These are phyloP conservation scores for Eospalax fontanierii DNA, from an alignment of 2,797 vertebrate species.

Conservation along the genomic window DNA sequence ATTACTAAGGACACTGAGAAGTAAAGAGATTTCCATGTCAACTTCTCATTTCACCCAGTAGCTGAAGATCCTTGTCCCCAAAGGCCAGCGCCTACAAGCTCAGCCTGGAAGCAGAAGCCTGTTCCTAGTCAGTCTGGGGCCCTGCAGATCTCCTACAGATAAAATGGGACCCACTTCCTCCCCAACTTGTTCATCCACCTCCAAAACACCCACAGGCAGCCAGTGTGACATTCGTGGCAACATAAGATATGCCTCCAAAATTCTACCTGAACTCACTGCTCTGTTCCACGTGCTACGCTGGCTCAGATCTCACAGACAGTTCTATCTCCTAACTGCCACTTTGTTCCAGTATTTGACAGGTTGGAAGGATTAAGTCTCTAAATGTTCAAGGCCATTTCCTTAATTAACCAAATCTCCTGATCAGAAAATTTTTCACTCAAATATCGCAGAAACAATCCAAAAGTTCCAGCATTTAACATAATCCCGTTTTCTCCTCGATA, in stretches of 20 bases:
- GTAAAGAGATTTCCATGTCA: background rate
- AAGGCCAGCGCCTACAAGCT: background rate
- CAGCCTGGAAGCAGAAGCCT: background rate
- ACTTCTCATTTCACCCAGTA: background rate
- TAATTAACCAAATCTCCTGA: conserved; percentile 31
- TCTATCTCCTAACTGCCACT: background rate
- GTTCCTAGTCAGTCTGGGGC: background rate
- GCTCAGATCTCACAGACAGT: background rate
- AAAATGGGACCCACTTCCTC: background rate
- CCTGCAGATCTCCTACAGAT: background rate
- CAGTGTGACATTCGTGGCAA: background rate
- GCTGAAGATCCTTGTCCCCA: background rate
- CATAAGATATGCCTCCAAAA: background rate
- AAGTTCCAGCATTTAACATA: background rate
- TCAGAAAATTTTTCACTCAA: conserved; percentile 44
- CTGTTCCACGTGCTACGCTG: background rate
- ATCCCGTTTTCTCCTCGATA: conserved; percentile 6
- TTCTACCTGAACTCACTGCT: background rate
- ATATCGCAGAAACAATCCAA: conserved; percentile 15
- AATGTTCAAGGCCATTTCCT: conserved; percentile 36
- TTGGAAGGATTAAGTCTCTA: background rate
- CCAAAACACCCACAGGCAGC: background rate
- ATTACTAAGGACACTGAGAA: background rate
- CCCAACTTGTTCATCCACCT: background rate
- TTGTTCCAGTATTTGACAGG: background rate